A percentile compares a stretch with the other conserved stretches of the same genome.
Conservation (phyloP, 2,113 vertebrate genomes). For the Platysteira castanea region DNA sequence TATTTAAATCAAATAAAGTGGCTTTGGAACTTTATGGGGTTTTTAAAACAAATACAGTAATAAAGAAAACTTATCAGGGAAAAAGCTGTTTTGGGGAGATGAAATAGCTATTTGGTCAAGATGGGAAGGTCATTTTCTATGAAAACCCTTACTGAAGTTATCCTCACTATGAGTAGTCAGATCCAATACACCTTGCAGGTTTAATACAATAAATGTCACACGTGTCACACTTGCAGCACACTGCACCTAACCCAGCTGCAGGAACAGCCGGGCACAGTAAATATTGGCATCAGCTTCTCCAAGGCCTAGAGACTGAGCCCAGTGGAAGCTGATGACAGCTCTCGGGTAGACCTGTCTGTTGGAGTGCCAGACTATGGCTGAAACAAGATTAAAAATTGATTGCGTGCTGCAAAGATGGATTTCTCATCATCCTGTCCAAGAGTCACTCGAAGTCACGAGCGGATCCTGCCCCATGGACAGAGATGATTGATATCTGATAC, state of each 20-base stretch:
- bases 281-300: not conserved
- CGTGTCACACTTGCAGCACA: accelerated
- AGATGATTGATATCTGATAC: not conserved
- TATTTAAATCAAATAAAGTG: not conserved
- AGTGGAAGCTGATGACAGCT: not conserved
- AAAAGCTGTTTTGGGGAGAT: not conserved
- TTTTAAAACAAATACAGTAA: not conserved
- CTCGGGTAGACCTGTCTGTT: not conserved
- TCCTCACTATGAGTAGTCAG: not conserved
- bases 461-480: not conserved
- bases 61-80: not conserved
- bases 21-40: accelerated
- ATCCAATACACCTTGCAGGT: not conserved
- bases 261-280: not conserved
- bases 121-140: not conserved
- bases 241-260: not conserved
- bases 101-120: not conserved
- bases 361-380: not conserved
- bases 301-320: not conserved
- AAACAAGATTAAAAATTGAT: not conserved
- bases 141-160: not conserved
- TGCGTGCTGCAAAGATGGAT: not conserved
- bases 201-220: not conserved
- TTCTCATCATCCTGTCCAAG: not conserved
- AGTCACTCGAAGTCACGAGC: not conserved